Base-by-base conservation (phyloP, 2,113 vertebrate species). In the Myxocyprinus asiaticus region DNA sequence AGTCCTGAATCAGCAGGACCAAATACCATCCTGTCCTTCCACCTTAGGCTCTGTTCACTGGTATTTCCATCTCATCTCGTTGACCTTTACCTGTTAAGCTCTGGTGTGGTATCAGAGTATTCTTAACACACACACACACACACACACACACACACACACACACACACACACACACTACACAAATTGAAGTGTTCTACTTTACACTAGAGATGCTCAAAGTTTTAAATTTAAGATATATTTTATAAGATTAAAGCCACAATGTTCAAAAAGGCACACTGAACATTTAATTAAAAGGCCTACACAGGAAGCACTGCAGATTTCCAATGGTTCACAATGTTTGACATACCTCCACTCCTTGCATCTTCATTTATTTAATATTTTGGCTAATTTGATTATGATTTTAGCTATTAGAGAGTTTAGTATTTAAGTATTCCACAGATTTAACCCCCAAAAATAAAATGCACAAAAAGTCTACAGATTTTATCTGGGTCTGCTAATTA, bases 11-110 rank as follows among this genome's bases (percentile, higher is more conserved):
- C 67, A 85, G 62, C 73, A 74, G 50, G 75, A 58, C 64, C 78
- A 85, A 85, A 85, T 82, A 77, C 58, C 81, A 85, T 44, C 58
- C 78, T 78, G 69, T 75, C 81, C 69, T 66, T 67, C 43, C 74
- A 67, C 59, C 75, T 83, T 74, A 81, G 81, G 47, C 69, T 85
- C 78, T 80, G 64, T 62, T 53, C 68, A 67, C 81, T 80, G 78
- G 81, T 82, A 74, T 81, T 74, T 73, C 68, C 81, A 76, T 75
- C 79, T 82, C 51, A 71, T 75, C 79, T 80, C 69, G 62, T 66
- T 85, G 84, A 85, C 84, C 84, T 83, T 85, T 85, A 84, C 62
- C 56, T 78, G 61, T 59, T 74, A 61, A 68, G 55, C 42, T 12
- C 74, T 63, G 75, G 68, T 74, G 68, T 63, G 75, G 68, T 74